These are phyloP conservation scores for Sipha flava DNA, from an alignment of 1,140 invertebrate species.

Conservation along the genomic window DNA sequence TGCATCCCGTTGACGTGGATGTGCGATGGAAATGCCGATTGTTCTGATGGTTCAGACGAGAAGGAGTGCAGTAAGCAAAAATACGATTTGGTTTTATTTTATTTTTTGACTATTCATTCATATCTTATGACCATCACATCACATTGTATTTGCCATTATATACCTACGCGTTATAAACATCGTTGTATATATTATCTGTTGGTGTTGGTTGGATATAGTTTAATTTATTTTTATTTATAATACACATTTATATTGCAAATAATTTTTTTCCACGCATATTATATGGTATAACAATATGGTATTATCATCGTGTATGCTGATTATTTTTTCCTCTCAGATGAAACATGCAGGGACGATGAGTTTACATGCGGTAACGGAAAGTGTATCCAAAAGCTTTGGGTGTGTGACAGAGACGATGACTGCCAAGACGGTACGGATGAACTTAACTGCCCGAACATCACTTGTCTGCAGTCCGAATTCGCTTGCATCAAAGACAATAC, in stretches of 20 bases:
- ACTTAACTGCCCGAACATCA: slow-evolving; percentile 58
- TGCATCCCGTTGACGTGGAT: slow-evolving; percentile 86
- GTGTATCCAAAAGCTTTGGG: slow-evolving; percentile 78
- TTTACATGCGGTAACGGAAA: slow-evolving; percentile 81
- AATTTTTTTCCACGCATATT: no score
- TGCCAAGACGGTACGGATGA: slow-evolving; percentile 78
- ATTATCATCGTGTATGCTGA: no score
- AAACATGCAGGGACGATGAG: slow-evolving; percentile 77
- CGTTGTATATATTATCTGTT: no score
- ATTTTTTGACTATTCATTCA: neutral
- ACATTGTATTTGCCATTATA: no score
- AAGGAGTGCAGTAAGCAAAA: slow-evolving; percentile 73
- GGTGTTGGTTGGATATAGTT: neutral
- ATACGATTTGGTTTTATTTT: neutral
- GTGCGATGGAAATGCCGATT: slow-evolving; percentile 80
- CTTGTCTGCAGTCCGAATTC: slow-evolving; percentile 54
- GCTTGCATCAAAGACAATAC: slow-evolving; percentile 59
- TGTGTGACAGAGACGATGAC: slow-evolving; percentile 80
- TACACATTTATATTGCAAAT: no score
- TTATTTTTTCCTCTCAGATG: slow-evolving; percentile 50
- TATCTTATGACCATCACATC: neutral
- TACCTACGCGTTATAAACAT: no score
- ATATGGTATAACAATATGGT: no score
- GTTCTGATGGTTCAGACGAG: slow-evolving; percentile 80
- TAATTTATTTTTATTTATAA: no score